A percentile compares a stretch with the other conserved stretches of the same genome.
phyloP scores from a whole-genome alignment of 2,113 vertebrate genomes.

The Heterocephalus glaber region DNA sequence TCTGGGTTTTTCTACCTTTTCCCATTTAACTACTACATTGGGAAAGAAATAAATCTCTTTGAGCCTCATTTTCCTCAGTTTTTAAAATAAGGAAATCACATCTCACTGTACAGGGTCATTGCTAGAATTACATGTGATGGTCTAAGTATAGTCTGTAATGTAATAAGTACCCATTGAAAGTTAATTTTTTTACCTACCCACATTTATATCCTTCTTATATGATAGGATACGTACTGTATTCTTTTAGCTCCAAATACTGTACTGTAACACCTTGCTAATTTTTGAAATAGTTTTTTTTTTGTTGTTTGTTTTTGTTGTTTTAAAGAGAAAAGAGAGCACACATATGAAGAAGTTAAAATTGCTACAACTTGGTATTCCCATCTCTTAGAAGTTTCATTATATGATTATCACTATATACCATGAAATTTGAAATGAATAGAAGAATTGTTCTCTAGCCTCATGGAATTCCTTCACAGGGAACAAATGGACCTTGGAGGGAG shows the following conservation, averaged over 20 bases:
- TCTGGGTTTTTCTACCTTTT: not conserved
- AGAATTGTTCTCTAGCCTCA: not conserved
- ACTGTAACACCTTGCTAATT: not conserved
- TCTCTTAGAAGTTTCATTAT: not conserved
- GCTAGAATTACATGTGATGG: not conserved
- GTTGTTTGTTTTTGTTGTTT: not conserved
- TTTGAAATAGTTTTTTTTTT: not conserved
- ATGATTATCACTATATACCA: not conserved
- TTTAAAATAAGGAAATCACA: constrained; percentile 4
- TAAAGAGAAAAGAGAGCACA: not conserved
- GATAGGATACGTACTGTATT: not conserved
- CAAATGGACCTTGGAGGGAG: not conserved
- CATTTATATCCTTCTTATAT: not conserved
- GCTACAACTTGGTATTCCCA: not conserved
- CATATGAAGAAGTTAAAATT: not conserved
- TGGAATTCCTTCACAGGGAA: not conserved
- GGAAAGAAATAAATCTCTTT: not conserved
- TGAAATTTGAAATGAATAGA: not conserved
- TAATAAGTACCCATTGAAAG: not conserved
- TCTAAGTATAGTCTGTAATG: not conserved
- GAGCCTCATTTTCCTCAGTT: not conserved
- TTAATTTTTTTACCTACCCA: not conserved
- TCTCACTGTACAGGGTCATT: not conserved
- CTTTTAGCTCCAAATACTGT: not conserved
- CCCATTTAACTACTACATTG: not conserved